phyloP scores from a whole-genome alignment of 2,888 invertebrate species.

The Ennomos erosarius region DNA sequence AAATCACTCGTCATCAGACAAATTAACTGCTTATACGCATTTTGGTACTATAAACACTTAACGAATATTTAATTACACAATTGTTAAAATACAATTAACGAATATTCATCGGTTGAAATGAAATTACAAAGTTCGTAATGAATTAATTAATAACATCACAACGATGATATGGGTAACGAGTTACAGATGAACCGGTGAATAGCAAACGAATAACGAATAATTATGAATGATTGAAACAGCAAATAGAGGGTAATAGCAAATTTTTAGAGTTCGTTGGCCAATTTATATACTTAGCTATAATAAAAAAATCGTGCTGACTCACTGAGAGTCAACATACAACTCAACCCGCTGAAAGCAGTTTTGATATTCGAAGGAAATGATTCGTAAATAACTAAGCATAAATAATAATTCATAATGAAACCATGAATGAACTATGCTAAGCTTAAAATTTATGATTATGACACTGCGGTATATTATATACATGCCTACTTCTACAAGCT shows the following conservation, averaged over 20 bases:
- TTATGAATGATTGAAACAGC: no score
- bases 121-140: constrained; percentile 36
- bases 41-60: constrained; percentile 4
- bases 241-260: no score
- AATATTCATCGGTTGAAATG: constrained; percentile 32
- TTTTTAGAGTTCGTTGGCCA: no score
- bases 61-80: constrained; percentile 24
- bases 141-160: constrained; percentile 36
- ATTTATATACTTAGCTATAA: no score
- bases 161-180: constrained; percentile 29
- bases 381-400: background rate
- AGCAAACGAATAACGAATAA: constrained; percentile 1
- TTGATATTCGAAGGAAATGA: background rate
- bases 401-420: background rate
- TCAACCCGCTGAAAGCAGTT: background rate
- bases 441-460: constrained; percentile 14
- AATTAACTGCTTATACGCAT: constrained; percentile 13
- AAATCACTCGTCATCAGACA: constrained; percentile 1
- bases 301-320: no score
- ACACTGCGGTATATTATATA: constrained; percentile 5
- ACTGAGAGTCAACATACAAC: no score
- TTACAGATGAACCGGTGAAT: constrained; percentile 7
- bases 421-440: no score
- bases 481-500: background rate
- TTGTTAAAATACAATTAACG: constrained; percentile 33